These are phyloP conservation scores for Cyanoderma ruficeps DNA, from an alignment of 2,113 vertebrate species.

Conservation along the genomic window DNA sequence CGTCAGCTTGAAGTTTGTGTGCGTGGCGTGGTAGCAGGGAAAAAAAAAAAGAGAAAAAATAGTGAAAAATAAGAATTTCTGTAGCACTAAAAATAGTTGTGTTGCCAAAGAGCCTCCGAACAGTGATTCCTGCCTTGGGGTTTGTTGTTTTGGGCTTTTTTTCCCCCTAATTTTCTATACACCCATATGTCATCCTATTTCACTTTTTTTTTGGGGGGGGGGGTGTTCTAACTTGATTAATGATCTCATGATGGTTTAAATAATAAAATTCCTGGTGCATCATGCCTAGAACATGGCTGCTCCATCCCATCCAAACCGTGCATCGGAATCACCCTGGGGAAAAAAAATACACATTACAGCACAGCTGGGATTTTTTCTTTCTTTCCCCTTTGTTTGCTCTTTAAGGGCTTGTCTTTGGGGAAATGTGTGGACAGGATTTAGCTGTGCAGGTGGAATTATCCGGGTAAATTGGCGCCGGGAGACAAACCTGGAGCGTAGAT, in stretches of 20 bases:
- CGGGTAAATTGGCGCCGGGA: neutral
- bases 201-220: accelerated
- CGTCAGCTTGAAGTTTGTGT: neutral
- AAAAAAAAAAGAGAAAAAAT: too few species aligned
- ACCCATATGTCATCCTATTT: accelerated
- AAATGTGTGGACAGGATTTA: neutral
- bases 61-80: neutral
- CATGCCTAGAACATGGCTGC: neutral
- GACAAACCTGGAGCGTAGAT: neutral
- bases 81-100: neutral
- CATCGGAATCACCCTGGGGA: accelerated
- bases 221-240: accelerated
- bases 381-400: neutral
- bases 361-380: too few species aligned
- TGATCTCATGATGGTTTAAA: accelerated
- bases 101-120: neutral
- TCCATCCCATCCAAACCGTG: accelerated
- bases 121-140: neutral
- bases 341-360: neutral
- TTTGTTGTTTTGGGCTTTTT: neutral
- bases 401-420: neutral
- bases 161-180: accelerated
- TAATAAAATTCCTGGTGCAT: neutral
- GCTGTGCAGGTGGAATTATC: neutral
- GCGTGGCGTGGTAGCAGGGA: neutral